Percentiles rank a stretch among this genome's conserved stretches.
Evolutionary conservation across 1,140 invertebrate species (phyloP).

Genomic region (Atopsyche davidsoni): DNA sequence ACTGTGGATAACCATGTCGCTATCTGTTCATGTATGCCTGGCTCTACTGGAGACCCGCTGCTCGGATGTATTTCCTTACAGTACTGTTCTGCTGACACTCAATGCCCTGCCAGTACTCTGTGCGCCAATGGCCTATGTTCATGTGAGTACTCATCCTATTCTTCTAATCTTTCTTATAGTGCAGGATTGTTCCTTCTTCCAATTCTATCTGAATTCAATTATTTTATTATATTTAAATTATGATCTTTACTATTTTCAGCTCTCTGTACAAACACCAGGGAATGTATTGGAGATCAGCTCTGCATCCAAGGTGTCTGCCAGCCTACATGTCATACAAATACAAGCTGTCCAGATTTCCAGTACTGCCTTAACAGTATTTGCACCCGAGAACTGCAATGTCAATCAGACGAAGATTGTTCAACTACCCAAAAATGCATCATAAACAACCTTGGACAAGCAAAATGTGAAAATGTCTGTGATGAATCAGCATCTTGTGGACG

Average conservation of each 20-base stretch:
- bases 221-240: constrained; percentile 27
- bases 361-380: constrained; percentile 78
- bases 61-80: constrained; percentile 73
- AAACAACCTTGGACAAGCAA: constrained; percentile 62
- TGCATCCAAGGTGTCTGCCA: constrained; percentile 75
- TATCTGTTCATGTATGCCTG: constrained; percentile 71
- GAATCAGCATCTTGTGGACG: constrained; percentile 62
- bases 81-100: constrained; percentile 68
- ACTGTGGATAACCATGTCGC: constrained; percentile 65
- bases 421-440: constrained; percentile 57
- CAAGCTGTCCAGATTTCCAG: constrained; percentile 73
- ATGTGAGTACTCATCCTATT: constrained; percentile 43
- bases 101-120: constrained; percentile 73
- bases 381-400: constrained; percentile 70
- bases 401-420: constrained; percentile 60
- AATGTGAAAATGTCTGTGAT: constrained; percentile 66
- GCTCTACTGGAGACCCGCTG: constrained; percentile 78
- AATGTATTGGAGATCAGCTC: constrained; percentile 73
- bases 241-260: constrained; percentile 39
- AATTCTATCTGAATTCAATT: constrained; percentile 11
- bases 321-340: constrained; percentile 68
- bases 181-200: constrained; percentile 9
- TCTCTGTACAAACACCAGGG: constrained; percentile 66
- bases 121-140: constrained; percentile 77
- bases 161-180: constrained; percentile 6